Conservation (phyloP, 2,888 invertebrate genomes). For the Cryptus armator region DNA sequence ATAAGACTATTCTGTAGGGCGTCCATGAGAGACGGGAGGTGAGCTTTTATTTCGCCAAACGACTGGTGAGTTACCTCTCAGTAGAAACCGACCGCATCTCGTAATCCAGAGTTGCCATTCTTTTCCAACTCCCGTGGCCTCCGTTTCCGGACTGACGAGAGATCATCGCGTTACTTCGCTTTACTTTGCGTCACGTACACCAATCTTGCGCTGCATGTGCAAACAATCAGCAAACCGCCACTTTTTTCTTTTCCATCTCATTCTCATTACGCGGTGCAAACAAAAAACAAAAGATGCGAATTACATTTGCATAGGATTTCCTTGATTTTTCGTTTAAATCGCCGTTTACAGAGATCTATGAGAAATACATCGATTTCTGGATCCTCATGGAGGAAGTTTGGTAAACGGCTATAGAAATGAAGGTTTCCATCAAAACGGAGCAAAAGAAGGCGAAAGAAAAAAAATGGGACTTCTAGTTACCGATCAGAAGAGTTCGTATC, state of each 20-base stretch:
- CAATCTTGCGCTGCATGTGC: neutral
- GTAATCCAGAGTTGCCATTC: conserved; percentile 21
- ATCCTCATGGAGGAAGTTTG: no score
- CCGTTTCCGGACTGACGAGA: neutral
- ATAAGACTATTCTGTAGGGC: conserved; percentile 3
- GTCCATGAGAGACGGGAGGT: neutral
- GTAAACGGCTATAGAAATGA: no score
- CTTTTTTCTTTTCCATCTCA: neutral
- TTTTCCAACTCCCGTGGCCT: neutral
- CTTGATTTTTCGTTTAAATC: no score
- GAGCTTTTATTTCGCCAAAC: conserved; percentile 34
- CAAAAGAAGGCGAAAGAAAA: no score
- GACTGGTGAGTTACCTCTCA: conserved; percentile 9
- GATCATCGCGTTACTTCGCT: neutral
- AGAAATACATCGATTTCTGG: no score
- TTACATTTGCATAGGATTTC: neutral
- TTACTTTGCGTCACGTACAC: neutral
- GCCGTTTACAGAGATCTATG: no score
- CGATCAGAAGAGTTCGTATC: no score
- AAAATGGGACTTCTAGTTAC: no score
- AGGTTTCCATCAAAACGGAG: no score
- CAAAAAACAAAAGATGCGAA: neutral
- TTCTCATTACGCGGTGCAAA: neutral
- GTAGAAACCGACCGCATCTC: neutral
- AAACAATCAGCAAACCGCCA: neutral